A percentile compares a stretch with the other conserved stretches of the same genome.
Conservation (phyloP, 2,113 vertebrate species). For the Phylloscopus whistleri region DNA sequence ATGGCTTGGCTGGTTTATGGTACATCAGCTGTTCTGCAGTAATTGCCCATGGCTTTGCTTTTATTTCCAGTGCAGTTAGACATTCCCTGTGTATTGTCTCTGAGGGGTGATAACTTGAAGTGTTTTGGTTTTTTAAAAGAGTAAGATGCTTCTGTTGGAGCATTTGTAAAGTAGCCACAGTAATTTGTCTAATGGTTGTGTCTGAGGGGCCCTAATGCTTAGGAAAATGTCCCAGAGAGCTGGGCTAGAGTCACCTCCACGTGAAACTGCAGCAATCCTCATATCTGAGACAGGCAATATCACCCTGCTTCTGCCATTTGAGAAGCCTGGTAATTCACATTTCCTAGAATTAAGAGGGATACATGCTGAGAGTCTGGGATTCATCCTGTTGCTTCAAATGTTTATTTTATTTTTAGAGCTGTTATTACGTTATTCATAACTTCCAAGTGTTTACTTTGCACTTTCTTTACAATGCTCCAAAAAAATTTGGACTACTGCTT, state of each 20-base stretch:
- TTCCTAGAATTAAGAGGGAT: not conserved
- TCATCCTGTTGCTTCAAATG: not conserved
- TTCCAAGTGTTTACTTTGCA: not conserved
- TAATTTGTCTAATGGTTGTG: not conserved
- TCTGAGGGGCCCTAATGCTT: not conserved
- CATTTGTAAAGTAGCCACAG: not conserved
- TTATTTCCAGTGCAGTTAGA: not conserved
- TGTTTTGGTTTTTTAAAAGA: not conserved
- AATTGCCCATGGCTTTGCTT: slow-evolving; percentile 6
- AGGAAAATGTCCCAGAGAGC: not conserved
- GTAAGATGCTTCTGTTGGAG: not conserved
- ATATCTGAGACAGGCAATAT: not conserved
- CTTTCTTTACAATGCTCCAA: not conserved
- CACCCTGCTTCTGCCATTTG: not conserved
- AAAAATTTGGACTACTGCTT: not conserved
- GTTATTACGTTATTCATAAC: not conserved
- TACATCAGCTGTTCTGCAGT: slow-evolving; percentile 9
- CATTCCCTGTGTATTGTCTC: not conserved
- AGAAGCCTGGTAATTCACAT: not conserved
- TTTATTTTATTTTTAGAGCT: not conserved
- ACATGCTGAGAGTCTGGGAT: not conserved
- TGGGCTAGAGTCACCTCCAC: not conserved
- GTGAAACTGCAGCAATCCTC: not conserved
- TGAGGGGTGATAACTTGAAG: not conserved
- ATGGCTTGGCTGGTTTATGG: not conserved